A percentile compares a stretch with the other conserved stretches of the same genome.
Conservation (phyloP, 1,140 invertebrate genomes). For the Plectrocnemia conspersa region DNA sequence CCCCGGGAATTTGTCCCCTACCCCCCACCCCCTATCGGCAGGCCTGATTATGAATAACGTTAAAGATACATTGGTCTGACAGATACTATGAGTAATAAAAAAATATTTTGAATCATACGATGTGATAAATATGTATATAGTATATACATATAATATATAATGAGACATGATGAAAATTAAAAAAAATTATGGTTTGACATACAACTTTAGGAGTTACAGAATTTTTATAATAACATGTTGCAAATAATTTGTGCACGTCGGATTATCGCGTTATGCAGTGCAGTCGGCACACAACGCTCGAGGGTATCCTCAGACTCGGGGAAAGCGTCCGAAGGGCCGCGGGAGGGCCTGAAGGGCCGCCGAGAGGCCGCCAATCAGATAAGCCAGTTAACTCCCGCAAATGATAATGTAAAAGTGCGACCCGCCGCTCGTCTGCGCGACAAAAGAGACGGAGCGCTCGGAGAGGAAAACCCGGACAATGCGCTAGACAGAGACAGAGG, state of each 20-base stretch:
- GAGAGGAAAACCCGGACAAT: background rate
- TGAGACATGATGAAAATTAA: no score
- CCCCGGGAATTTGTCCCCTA: no score
- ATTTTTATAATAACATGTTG: no score
- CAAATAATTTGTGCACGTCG: no score
- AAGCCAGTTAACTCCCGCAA: slow-evolving; percentile 19
- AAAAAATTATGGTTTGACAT: no score
- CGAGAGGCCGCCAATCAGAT: slow-evolving; percentile 23
- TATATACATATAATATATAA: no score
- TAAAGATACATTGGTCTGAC: no score
- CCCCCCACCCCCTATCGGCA: no score
- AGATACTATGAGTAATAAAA: no score
- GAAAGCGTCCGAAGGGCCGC: background rate
- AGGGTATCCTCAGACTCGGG: background rate
- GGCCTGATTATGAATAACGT: no score
- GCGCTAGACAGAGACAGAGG: slow-evolving; percentile 7
- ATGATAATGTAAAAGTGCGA: slow-evolving; percentile 25
- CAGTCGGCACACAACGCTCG: background rate
- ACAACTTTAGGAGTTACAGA: no score
- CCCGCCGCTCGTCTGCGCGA: slow-evolving; percentile 5
- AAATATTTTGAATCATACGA: background rate
- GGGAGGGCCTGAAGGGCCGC: slow-evolving; percentile 1
- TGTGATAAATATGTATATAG: background rate
- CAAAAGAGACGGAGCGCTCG: slow-evolving; percentile 1
- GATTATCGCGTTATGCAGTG: no score